A percentile compares a stretch with the other conserved stretches of the same genome.
These are phyloP conservation scores for Plagiodera versicolora DNA, from an alignment of 2,888 invertebrate species.

Conservation along the genomic window DNA sequence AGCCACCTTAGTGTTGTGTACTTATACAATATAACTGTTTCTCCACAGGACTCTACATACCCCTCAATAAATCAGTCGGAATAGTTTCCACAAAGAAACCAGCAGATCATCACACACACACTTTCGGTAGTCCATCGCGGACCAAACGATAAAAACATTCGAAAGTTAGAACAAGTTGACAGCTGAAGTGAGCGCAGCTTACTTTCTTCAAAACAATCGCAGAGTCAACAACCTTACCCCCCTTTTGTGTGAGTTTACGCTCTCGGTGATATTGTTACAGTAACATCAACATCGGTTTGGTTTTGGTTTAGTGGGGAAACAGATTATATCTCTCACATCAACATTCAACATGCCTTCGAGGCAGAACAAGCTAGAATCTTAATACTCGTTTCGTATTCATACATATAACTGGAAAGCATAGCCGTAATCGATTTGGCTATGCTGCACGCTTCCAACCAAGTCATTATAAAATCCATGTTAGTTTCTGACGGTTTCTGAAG, in stretches of 20 bases:
- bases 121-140: not conserved
- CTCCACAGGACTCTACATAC: too few species aligned
- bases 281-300: not conserved
- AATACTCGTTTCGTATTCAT: not conserved
- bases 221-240: slow-evolving; percentile 24
- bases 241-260: slow-evolving; percentile 3
- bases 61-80: too few species aligned
- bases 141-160: not conserved
- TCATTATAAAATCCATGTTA: too few species aligned
- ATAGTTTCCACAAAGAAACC: too few species aligned
- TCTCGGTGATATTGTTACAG: not conserved
- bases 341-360: not conserved
- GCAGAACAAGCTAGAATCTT: not conserved
- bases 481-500: too few species aligned
- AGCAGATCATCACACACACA: too few species aligned
- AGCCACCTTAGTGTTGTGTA: too few species aligned
- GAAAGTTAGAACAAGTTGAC: too few species aligned
- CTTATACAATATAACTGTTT: too few species aligned
- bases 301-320: not conserved
- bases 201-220: slow-evolving; percentile 26
- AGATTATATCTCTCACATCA: not conserved
- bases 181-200: not conserved
- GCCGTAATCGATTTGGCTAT: too few species aligned
- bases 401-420: too few species aligned
- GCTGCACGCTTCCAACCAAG: too few species aligned